Evolutionary conservation across 1,140 invertebrate species (phyloP).

Genomic region (Aphis gossypii): DNA sequence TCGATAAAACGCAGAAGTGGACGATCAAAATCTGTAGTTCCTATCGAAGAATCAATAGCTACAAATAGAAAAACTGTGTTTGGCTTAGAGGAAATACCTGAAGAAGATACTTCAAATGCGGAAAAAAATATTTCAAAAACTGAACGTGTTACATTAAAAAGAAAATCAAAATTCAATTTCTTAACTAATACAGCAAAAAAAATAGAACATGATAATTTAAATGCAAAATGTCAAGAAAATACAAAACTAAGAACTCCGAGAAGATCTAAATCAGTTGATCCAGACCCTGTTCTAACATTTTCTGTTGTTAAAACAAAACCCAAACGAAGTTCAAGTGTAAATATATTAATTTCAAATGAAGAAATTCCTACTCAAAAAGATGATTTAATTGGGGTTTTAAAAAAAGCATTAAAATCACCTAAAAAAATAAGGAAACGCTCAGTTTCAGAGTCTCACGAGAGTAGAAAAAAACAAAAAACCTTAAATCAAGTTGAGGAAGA

Average conservation of each 20-base stretch:
- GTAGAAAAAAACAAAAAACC: slow-evolving; percentile 7
- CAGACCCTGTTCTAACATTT: background rate
- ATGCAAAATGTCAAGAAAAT: background rate
- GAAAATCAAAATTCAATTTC: slow-evolving; percentile 50
- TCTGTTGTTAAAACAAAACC: background rate
- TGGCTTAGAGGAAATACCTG: slow-evolving; percentile 25
- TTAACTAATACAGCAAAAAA: background rate
- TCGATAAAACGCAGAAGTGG: slow-evolving; percentile 15
- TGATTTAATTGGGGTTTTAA: background rate
- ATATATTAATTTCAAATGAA: background rate
- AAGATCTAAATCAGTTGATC: slow-evolving; percentile 40
- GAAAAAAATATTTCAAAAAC: background rate
- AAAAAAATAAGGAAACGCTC: slow-evolving; percentile 9
- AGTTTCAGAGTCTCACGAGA: background rate
- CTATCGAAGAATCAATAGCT: background rate
- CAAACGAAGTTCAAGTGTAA: slow-evolving; percentile 39
- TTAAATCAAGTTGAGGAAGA: background rate
- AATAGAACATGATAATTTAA: too few species aligned
- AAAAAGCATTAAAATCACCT: background rate
- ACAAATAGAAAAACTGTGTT: background rate
- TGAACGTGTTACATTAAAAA: background rate
- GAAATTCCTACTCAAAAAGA: background rate
- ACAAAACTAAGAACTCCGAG: background rate
- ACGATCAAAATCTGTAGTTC: slow-evolving; percentile 38
- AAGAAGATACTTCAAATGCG: background rate